Percentiles rank a stretch among this genome's conserved stretches.
These are phyloP conservation scores for Lepidurus apus DNA, from an alignment of 1,140 invertebrate species.

Conservation along the genomic window DNA sequence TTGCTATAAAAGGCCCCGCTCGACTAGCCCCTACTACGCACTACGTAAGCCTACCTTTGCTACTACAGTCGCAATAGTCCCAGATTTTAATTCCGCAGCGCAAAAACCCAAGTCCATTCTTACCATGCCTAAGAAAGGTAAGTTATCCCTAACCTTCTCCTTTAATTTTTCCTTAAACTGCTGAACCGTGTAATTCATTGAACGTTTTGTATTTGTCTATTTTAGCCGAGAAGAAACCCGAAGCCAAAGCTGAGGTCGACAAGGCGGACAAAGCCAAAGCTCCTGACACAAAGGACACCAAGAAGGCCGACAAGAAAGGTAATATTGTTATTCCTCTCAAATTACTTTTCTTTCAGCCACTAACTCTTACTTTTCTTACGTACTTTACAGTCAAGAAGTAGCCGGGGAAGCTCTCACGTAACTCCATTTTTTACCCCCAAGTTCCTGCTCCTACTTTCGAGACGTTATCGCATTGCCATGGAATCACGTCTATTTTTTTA, in stretches of 20 bases:
- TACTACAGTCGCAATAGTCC: too few relatives aligned
- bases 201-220: neutral
- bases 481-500: too few relatives aligned
- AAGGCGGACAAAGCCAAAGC: neutral
- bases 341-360: neutral
- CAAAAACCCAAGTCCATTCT: neutral
- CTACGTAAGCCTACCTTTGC: neutral
- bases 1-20: neutral
- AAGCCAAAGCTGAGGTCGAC: neutral
- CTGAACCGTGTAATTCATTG: too few relatives aligned
- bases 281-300: neutral
- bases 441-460: neutral
- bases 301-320: neutral
- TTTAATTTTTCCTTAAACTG: neutral
- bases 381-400: neutral
- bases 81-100: neutral
- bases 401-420: neutral
- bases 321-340: neutral
- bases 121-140: neutral
- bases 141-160: neutral
- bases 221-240: neutral
- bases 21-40: neutral
- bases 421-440: neutral
- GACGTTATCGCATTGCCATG: neutral
- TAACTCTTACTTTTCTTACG: neutral